Evolutionary conservation across 2,888 invertebrate genomes (phyloP), one percentile per base, ranked within the genome.

Genomic region (Physocephala rufipes): DNA sequence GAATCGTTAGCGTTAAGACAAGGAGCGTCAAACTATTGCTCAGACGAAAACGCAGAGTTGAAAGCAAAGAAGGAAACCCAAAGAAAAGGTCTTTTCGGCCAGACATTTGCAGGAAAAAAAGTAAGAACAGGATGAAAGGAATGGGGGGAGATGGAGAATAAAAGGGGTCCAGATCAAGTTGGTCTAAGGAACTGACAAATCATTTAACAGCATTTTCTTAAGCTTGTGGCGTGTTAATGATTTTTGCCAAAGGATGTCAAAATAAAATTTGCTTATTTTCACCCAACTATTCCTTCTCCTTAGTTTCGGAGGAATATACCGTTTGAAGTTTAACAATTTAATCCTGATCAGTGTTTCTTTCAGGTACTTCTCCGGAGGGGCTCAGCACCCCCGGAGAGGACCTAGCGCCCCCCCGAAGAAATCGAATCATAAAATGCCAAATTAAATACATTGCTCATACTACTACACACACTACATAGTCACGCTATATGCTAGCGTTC

Each of bases 201-300:
- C 30, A 67, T 49, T 67, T 67, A 70, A 64, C 30, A 65, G 61
- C 70, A 70, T 70, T 75, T 71, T 67, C 72, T 82, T 82, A 83
- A 80, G 80, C 82, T 82, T 82, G 82, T 81, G 81, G 82, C 81
- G 83, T 82, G 82, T 81, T 82, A 83, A 82, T 82, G 82, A 82
- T 82, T 83, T 82, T 80, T 80, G 62, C 61, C 49, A 61, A 62
- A 68, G 68, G 61, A 62, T 68, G 51, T 43, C 58, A 58, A 45
- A 19, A 43, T 58, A 51, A 30, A 30, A 61, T 13, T 4, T 69
- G 36, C 45, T 59, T 70, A 13, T 36, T 36, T 9, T 4, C 5
- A 7, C 36, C 9, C 9, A 36, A 9, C 26, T 59, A 2, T 55
- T 59, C 49, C 55, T 43, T 45, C 58, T 9, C 16, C 30, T 21